Evolutionary conservation across 1,140 invertebrate species (phyloP).

Genomic region (Drosophila setifemur): DNA sequence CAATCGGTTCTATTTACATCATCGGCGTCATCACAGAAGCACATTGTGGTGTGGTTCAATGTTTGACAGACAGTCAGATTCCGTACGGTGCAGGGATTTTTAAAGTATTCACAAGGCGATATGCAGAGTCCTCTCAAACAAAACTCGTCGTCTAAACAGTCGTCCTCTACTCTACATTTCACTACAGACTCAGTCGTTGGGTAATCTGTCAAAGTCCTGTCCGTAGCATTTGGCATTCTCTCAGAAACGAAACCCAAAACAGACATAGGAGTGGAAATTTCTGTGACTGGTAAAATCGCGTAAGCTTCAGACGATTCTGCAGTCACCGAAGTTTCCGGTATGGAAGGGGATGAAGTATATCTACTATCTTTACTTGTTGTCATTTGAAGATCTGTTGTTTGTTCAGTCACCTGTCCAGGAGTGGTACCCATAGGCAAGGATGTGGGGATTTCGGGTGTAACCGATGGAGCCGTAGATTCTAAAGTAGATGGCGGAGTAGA

Average conservation of each 20-base stretch:
- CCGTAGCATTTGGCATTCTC: constrained; percentile 21
- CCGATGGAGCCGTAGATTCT: not conserved
- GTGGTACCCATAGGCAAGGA: not conserved
- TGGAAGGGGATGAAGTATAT: too few species aligned
- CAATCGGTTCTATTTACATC: constrained; percentile 82
- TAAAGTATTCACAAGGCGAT: constrained; percentile 84
- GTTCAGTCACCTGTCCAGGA: not conserved
- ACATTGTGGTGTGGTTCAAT: constrained; percentile 83
- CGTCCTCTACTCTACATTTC: constrained; percentile 64
- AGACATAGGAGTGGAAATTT: constrained; percentile 14
- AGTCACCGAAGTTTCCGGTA: too few species aligned
- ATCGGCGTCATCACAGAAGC: constrained; percentile 83
- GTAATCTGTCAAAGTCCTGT: constrained; percentile 1
- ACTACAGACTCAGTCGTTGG: not conserved
- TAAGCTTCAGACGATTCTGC: too few species aligned
- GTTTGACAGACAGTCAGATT: constrained; percentile 82
- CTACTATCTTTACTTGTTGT: too few species aligned
- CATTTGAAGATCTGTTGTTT: not conserved
- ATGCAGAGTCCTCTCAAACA: constrained; percentile 84
- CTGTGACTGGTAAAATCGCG: not conserved
- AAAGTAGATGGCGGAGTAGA: not conserved
- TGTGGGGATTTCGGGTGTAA: not conserved
- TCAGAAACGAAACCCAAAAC: constrained; percentile 3
- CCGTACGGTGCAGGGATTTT: constrained; percentile 65
- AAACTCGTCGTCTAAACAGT: constrained; percentile 84